These are phyloP conservation scores for Eurystomus glaucurus DNA, from an alignment of 2,797 vertebrate genomes.

Conservation along the genomic window DNA sequence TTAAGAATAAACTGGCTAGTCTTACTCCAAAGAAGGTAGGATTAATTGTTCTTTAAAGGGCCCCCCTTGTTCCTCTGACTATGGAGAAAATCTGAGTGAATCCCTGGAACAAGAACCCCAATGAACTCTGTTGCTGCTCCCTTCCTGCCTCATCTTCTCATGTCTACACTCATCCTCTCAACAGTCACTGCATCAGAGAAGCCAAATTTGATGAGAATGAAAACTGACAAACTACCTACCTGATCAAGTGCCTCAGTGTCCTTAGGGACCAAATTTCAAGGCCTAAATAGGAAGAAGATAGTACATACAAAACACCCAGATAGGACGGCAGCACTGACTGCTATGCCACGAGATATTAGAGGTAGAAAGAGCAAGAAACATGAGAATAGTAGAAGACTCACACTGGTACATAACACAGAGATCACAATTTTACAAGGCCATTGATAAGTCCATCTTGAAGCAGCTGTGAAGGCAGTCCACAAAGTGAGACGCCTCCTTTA, in stretches of 20 bases:
- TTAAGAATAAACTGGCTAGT: neutral
- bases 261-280: neutral
- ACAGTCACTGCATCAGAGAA: neutral
- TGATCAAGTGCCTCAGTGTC: neutral
- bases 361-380: neutral
- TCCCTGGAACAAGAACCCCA: neutral
- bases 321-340: neutral
- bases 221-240: neutral
- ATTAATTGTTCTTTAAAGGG: neutral
- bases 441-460: neutral
- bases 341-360: accelerated
- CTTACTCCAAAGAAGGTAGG: neutral
- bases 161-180: neutral
- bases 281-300: neutral
- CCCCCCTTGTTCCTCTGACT: neutral
- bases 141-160: neutral
- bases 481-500: neutral
- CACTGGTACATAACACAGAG: neutral
- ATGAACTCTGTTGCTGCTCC: neutral
- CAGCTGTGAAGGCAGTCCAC: neutral
- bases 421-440: neutral
- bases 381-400: accelerated
- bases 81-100: neutral
- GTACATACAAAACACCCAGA: neutral
- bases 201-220: neutral